These are phyloP conservation scores for Eciton burchellii DNA, from an alignment of 1,140 invertebrate genomes.

Conservation along the genomic window DNA sequence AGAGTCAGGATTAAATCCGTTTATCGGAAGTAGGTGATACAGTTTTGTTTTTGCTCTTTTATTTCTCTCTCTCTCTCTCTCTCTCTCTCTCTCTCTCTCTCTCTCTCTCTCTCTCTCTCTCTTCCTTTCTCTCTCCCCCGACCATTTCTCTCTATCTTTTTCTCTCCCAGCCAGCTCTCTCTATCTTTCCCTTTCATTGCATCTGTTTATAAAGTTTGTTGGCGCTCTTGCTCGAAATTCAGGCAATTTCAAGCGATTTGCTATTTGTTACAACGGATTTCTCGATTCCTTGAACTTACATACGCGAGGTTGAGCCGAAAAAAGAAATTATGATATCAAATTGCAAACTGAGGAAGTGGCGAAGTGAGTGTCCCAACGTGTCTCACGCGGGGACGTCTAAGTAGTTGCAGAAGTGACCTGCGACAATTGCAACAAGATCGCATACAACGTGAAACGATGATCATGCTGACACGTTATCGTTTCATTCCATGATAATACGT, in stretches of 20 bases:
- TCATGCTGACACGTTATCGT: neutral
- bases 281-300: no score
- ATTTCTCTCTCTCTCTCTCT: neutral
- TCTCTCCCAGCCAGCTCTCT: neutral
- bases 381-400: neutral
- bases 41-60: neutral
- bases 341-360: no score
- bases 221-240: no score
- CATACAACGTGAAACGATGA: neutral
- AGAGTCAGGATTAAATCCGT: conserved; percentile 91
- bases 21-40: conserved; percentile 92
- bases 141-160: neutral
- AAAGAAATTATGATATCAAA: no score
- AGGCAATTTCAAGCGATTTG: no score
- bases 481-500: neutral
- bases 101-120: neutral
- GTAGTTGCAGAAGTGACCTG: neutral
- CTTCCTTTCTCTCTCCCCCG: neutral
- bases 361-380: no score
- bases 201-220: neutral
- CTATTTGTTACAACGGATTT: no score
- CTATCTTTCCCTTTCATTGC: neutral
- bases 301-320: no score
- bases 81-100: neutral
- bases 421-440: neutral